phyloP scores from a whole-genome alignment of 2,113 vertebrate genomes.

The Myrmophylax atrothorax region DNA sequence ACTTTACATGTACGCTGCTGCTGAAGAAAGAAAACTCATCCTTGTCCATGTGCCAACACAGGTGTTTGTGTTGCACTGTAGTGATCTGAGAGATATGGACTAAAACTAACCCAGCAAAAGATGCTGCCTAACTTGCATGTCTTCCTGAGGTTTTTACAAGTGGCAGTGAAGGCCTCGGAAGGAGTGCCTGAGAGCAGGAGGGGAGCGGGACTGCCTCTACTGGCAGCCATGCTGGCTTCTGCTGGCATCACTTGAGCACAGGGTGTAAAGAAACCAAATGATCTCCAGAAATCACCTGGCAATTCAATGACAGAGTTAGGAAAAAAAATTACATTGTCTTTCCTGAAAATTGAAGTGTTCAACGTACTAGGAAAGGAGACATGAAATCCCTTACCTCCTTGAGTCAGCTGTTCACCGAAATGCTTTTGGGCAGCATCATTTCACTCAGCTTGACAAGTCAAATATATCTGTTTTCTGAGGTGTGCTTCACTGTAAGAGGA shows the following conservation, averaged over 20 bases:
- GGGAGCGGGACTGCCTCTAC: neutral
- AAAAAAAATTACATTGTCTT: neutral
- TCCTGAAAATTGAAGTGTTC: neutral
- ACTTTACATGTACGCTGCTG: neutral
- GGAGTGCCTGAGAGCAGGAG: neutral
- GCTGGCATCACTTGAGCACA: neutral
- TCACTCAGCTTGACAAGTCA: neutral
- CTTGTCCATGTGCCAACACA: neutral
- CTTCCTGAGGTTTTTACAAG: neutral
- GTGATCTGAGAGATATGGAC: neutral
- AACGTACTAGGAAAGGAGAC: neutral
- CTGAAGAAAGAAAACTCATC: neutral
- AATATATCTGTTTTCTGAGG: neutral
- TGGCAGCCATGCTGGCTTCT: neutral
- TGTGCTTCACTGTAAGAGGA: neutral
- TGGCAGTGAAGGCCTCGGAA: neutral
- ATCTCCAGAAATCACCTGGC: neutral
- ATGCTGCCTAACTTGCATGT: neutral
- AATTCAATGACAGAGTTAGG: neutral
- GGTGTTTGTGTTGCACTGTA: neutral
- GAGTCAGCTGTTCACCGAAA: neutral
- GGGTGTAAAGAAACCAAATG: neutral
- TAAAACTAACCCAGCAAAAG: neutral
- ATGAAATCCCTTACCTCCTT: neutral
- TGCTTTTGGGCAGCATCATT: neutral